Evolutionary conservation across 2,797 vertebrate species (phyloP), one percentile per base, ranked within the genome.

Genomic region (Coilia nasus): DNA sequence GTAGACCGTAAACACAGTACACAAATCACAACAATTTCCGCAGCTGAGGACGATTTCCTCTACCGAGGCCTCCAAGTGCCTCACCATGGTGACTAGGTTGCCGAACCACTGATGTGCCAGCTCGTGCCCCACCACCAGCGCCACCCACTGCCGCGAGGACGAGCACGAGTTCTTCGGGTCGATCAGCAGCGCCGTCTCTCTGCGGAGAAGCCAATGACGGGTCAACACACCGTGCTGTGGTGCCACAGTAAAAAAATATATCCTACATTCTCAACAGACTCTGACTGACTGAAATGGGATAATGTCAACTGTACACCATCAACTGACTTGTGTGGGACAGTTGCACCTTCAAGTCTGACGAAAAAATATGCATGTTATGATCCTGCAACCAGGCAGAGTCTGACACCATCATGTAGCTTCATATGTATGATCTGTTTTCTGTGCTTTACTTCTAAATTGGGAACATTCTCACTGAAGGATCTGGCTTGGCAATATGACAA

Each of bases 71-170:
- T n/a, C 35, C 0, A 25, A 78, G 35, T 82, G 80, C 25, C 82
- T 96, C 97, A 99, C 98, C 98, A 99, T 99, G 90, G 98, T 99
- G 93, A 99, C 98, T 89, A 99, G 95, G 94, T 99, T 99, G 88
- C 98, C 98, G 86, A 99, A 99, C 98, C 98, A 99, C 95, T 99
- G 98, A 93, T 99, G 98, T 84, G 98, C 98, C 84, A 99, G 96
- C 85, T 99, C 98, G 75, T 99, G 98, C 84, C 98, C 98, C 62
- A 99, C 98, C 91, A 99, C 98, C 90, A 99, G 95, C 60, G 98
- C 98, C 91, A 99, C 98, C 98, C 98, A 99, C 94, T 99, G 98
- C 91, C 97, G 97, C 83, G 98, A 99, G 14, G 98, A 99, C 41
- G 98, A 97, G 89, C 98, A 99, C 85, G 98, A 99, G 88, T 99